Evolutionary conservation across 2,113 vertebrate species (phyloP), one percentile per base, ranked within the genome.

Genomic region (Microcebus griseorufus): DNA sequence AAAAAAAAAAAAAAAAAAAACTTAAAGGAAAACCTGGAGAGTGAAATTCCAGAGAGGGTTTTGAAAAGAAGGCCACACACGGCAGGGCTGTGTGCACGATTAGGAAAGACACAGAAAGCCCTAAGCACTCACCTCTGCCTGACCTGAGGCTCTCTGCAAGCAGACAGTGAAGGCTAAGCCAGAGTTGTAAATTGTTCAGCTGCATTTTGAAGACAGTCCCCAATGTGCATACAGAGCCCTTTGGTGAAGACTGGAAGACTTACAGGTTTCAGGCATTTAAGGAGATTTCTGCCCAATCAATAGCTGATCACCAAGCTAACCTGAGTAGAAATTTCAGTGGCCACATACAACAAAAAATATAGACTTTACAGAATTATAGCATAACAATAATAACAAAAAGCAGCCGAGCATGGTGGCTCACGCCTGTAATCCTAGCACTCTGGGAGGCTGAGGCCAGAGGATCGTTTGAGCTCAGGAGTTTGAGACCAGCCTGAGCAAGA

Each of bases 1-100:
- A 90, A 51, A 48, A 13, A 14, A 48, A 48, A 48, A 48, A 13
- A 48, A 13, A 14, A 53, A 55, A 55, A 92, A 72, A 48, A 55
- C 60, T 82, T 86, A 65, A 90, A 94, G 10, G 42, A 90, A 88
- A 93, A 96, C 29, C 79, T 90, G 20, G 48, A 93, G 45, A 92
- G 88, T 48, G 37, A 69, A 75, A 75, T 65, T 70, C 58, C 78
- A 37, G 1, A 69, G 8, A 25, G 18, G 11, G 10, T 58, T 69
- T 22, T 25, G 22, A 76, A 87, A 84, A 89, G 29, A 73, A 64
- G 17, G 51, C 48, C 58, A 64, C 34, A n/a, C 16, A 25, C 0
- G 3, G 1, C 11, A 20, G 39, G 65, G 18, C 29, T 17, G 13
- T 65, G 42, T 64, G 67, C 25, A 9, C 39, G 34, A 55, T 25